phyloP scores from a whole-genome alignment of 2,797 vertebrate genomes.

The Oryzias dopingdopingensis region DNA sequence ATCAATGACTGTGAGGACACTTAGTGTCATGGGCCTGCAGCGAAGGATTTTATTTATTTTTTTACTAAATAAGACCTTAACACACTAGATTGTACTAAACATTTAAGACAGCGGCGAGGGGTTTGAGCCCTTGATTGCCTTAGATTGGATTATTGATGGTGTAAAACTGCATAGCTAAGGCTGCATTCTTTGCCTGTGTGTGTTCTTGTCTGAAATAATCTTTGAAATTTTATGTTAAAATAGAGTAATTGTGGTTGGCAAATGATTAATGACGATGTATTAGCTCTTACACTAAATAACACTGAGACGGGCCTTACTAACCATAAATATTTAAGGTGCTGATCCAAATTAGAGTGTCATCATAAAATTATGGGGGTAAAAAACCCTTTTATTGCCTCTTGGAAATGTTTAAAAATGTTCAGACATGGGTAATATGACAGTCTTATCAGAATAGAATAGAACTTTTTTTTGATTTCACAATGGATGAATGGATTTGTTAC shows the following conservation, averaged over 20 bases:
- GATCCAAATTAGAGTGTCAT: too few relatives aligned
- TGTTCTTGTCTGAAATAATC: too few relatives aligned
- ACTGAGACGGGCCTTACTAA: not conserved
- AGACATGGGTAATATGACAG: too few relatives aligned
- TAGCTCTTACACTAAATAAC: not conserved
- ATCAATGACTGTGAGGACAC: slow-evolving; percentile 37
- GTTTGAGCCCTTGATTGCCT: slow-evolving; percentile 21
- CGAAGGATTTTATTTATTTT: slow-evolving; percentile 11
- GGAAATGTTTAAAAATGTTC: too few relatives aligned
- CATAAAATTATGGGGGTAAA: too few relatives aligned
- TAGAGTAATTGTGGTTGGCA: not conserved
- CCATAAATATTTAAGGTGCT: not conserved
- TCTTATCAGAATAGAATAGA: too few relatives aligned
- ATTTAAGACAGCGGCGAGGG: slow-evolving; percentile 3
- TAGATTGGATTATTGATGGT: slow-evolving; percentile 32
- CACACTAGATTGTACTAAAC: slow-evolving; percentile 13
- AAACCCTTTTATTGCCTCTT: too few relatives aligned
- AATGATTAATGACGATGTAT: not conserved
- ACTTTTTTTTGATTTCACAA: too few relatives aligned
- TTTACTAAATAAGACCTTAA: slow-evolving; percentile 39
- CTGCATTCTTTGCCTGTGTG: not conserved
- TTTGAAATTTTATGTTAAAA: slow-evolving; percentile 10
- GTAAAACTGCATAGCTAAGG: slow-evolving; percentile 4
- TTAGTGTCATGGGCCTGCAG: slow-evolving; percentile 37
- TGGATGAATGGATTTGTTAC: too few relatives aligned